Conservation (phyloP, 1,140 invertebrate species). For the Drosophila fuyamai region DNA sequence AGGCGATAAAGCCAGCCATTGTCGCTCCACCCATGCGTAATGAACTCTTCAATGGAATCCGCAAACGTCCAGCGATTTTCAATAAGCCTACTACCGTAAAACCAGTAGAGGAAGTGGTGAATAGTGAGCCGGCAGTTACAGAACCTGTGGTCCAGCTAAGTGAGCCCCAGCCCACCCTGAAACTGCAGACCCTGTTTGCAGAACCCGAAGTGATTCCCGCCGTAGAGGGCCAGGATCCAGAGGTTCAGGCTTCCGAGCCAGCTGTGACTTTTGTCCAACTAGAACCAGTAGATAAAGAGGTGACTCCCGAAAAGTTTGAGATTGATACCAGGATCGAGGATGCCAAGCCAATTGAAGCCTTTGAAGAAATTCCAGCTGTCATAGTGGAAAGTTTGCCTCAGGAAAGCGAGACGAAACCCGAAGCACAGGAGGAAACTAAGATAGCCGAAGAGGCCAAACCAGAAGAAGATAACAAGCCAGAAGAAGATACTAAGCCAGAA, state of each 20-base stretch:
- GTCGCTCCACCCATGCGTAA: constrained; percentile 46
- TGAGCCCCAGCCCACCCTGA: constrained; percentile 68
- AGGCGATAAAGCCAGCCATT: constrained; percentile 22
- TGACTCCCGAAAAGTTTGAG: constrained; percentile 5
- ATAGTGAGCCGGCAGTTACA: constrained; percentile 40
- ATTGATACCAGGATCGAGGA: constrained; percentile 27
- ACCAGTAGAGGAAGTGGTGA: constrained; percentile 32
- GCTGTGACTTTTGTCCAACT: constrained; percentile 42
- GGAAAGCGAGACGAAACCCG: constrained; percentile 10
- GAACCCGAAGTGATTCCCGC: constrained; percentile 13
- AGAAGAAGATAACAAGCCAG: constrained; percentile 1
- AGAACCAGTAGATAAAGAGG: constrained; percentile 14
- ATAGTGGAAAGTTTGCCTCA: constrained; percentile 52
- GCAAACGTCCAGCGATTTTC: constrained; percentile 70
- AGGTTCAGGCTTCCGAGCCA: constrained; percentile 56
- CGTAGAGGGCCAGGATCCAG: constrained; percentile 37
- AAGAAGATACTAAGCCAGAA: background rate
- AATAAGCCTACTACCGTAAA: constrained; percentile 54
- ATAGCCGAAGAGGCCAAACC: constrained; percentile 16
- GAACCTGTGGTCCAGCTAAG: constrained; percentile 49
- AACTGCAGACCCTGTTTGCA: constrained; percentile 64
- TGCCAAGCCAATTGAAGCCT: constrained; percentile 59
- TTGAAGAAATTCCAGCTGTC: constrained; percentile 66
- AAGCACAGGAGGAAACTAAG: background rate
- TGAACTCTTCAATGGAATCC: constrained; percentile 65